Conservation (phyloP, 2,888 invertebrate genomes). For the Ectemnius lituratus region DNA sequence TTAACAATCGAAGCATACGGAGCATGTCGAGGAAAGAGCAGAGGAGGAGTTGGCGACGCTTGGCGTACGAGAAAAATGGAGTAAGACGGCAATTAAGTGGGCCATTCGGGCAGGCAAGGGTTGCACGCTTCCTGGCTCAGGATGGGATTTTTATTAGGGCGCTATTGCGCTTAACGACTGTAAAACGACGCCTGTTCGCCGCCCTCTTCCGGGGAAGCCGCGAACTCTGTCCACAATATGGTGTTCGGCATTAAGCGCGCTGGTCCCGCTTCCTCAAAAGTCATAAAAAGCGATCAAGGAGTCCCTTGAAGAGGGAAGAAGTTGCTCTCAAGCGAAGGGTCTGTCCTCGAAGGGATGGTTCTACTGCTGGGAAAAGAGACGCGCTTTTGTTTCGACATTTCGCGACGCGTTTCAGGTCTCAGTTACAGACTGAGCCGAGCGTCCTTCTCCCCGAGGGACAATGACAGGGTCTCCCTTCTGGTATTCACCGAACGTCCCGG, state of each 20-base stretch:
- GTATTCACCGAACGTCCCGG: conserved; percentile 23
- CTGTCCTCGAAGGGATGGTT: neutral
- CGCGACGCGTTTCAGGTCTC: conserved; percentile 23
- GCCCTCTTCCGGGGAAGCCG: conserved; percentile 41
- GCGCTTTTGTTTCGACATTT: neutral
- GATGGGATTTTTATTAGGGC: conserved; percentile 76
- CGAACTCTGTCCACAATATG: conserved; percentile 33
- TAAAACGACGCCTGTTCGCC: conserved; percentile 69
- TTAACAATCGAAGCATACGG: conserved; percentile 1
- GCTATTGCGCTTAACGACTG: conserved; percentile 76
- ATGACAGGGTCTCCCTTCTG: conserved; percentile 69
- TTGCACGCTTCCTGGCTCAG: conserved; percentile 69
- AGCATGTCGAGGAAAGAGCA: neutral
- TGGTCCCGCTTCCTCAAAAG: conserved; percentile 28
- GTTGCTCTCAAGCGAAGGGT: neutral
- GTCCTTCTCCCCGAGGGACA: conserved; percentile 69
- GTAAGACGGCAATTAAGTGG: conserved; percentile 70
- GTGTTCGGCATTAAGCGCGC: no score
- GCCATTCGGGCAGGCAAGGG: conserved; percentile 67
- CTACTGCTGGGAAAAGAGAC: no score
- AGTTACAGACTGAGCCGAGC: conserved; percentile 40
- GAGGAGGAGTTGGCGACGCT: conserved; percentile 17
- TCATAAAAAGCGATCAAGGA: conserved; percentile 50
- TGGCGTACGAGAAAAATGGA: conserved; percentile 53
- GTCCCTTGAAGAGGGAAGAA: neutral